phyloP scores from a whole-genome alignment of 2,113 vertebrate genomes.

The Pygoscelis antarcticus region DNA sequence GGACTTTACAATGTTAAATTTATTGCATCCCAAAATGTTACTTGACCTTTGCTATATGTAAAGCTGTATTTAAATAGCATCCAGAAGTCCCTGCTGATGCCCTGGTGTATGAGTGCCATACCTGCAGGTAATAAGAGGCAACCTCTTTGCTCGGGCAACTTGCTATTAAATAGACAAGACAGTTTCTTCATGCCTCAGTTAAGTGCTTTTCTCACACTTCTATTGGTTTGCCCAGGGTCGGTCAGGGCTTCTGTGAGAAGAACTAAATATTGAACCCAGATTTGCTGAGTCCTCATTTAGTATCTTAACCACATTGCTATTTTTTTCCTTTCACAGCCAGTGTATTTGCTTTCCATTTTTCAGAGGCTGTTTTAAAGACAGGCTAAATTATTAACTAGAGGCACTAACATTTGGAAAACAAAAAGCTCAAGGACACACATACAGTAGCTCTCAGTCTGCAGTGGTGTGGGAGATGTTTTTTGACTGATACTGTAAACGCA shows the following conservation, averaged over 20 bases:
- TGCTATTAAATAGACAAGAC: background rate
- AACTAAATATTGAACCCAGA: background rate
- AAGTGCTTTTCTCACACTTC: background rate
- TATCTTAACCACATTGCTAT: background rate
- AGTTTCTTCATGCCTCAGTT: background rate
- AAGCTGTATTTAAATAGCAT: background rate
- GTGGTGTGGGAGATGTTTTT: background rate
- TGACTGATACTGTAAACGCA: background rate
- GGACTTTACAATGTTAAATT: background rate
- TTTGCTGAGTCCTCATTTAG: background rate
- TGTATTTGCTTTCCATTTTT: conserved; percentile 12
- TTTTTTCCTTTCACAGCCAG: background rate
- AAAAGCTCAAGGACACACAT: conserved; percentile 10
- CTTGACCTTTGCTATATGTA: background rate
- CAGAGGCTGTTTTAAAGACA: background rate
- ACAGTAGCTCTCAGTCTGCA: background rate
- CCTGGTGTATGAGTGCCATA: background rate
- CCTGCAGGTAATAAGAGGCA: background rate
- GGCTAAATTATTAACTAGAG: background rate
- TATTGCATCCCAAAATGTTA: background rate
- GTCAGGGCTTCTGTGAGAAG: background rate
- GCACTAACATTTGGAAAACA: background rate
- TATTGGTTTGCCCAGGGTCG: background rate
- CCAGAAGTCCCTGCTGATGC: background rate
- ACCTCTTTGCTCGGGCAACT: background rate